A percentile compares a stretch with the other conserved stretches of the same genome.
Evolutionary conservation across 1,140 invertebrate species (phyloP).

Genomic region (Subanguina moxae): DNA sequence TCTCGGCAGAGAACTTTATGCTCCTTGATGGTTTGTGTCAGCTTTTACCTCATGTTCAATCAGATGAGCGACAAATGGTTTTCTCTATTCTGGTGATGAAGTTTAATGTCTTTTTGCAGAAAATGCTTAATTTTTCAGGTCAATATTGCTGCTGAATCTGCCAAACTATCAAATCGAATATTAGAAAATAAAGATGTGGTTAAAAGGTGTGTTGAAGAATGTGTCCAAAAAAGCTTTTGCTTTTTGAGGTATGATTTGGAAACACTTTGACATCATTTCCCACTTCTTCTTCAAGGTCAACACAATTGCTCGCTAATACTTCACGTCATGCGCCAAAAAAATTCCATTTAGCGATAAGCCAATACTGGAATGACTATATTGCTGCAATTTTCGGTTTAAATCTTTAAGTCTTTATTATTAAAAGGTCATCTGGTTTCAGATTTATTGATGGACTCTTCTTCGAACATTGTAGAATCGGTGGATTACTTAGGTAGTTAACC

Average conservation of each 20-base stretch:
- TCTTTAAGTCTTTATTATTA: background rate
- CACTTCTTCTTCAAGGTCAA: background rate
- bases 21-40: background rate
- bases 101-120: too few relatives aligned
- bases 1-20: background rate
- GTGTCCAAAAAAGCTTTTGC: background rate
- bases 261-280: too few relatives aligned
- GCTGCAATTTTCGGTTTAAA: slow-evolving; percentile 1
- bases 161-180: background rate
- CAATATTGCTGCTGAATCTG: background rate
- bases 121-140: background rate
- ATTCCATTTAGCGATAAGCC: background rate
- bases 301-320: slow-evolving; percentile 2
- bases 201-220: background rate
- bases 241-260: background rate
- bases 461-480: background rate
- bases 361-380: background rate
- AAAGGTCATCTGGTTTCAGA: background rate
- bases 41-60: background rate
- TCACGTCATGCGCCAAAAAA: slow-evolving; percentile 3
- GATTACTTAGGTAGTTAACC: background rate
- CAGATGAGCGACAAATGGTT: background rate
- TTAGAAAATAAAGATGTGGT: background rate
- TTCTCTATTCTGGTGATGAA: background rate
- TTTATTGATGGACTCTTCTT: background rate